Conservation (phyloP, 2,113 vertebrate species). For the Apeltes quadracus region DNA sequence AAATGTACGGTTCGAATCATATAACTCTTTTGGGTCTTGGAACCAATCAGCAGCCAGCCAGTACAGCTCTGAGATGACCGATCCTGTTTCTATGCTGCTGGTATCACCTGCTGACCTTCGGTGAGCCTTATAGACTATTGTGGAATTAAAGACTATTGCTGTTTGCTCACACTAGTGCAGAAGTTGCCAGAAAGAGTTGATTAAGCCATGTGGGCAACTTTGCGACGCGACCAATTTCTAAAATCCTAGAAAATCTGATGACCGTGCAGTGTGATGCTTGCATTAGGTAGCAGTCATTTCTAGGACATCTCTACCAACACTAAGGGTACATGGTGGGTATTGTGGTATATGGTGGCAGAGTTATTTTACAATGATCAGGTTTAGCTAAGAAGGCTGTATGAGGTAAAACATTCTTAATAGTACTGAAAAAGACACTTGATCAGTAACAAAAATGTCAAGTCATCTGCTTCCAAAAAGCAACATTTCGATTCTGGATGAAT, state of each 20-base stretch:
- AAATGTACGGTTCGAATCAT: neutral
- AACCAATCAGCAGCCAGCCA: neutral
- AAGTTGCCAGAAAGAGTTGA: neutral
- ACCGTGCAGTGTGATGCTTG: neutral
- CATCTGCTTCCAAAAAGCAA: neutral
- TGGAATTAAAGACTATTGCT: neutral
- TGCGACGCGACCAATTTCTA: neutral
- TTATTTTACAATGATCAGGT: slow-evolving; percentile 2
- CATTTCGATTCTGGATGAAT: neutral
- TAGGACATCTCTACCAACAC: neutral
- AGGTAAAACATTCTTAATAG: slow-evolving; percentile 1
- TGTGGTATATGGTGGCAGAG: neutral
- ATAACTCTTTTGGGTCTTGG: neutral
- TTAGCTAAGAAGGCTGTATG: neutral
- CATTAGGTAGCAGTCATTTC: neutral
- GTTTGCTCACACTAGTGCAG: neutral
- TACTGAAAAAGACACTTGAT: neutral
- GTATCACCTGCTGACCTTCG: neutral
- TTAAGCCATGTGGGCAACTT: neutral
- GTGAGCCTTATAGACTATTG: neutral
- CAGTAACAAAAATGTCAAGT: neutral
- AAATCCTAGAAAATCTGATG: neutral
- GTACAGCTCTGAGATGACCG: neutral
- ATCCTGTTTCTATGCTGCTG: neutral
- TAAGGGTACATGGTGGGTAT: neutral